Evolutionary conservation across 2,888 invertebrate genomes (phyloP), one percentile per base, ranked within the genome.

Genomic region (Theodoxus fluviatilis): DNA sequence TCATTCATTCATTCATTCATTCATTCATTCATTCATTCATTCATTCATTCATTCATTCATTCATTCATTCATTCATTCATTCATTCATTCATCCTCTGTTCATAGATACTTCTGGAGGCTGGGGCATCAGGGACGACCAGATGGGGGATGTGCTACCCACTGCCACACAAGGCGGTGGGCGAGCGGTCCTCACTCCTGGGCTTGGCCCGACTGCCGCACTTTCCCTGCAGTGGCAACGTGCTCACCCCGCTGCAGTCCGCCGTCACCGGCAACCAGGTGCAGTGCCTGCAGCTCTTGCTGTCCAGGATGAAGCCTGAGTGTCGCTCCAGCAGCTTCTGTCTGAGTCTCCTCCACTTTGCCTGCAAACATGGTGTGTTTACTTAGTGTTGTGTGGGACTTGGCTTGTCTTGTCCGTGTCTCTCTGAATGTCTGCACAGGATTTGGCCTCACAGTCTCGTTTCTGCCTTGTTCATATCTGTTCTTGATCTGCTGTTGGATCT

Each of bases 91-190:
- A 43, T 9, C 9, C 9, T 12, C 43, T 64, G n/a, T 9, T 9
- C 64, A 70, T 65, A 31, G 37, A 9, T 59, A 66, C 28, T 25
- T 59, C 18, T 64, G 31, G 40, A 25, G 68, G 91, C 92, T 0
- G n/a, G n/a, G n/a, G n/a, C n/a, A n/a, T n/a, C n/a, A n/a, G n/a
- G n/a, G n/a, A n/a, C n/a, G n/a, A n/a, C n/a, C n/a, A n/a, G n/a
- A n/a, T n/a, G n/a, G 3, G 88, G 93, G 28, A 91, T 93, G 91
- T 93, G 93, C 82, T 93, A 92, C 89, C 93, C 93, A 0, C 91
- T 92, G 9, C 90, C 91, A 4, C 93, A 93, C 81, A 91, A 77
- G 28, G 81, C 83, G 0, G 69, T 80, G 25, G 61, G 69, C 31
- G 74, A 72, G 57, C 69, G 77, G 38, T 74, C 75, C 52, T 75